Conservation (phyloP, 2,797 vertebrate genomes). For the Adelosebastes latens region DNA sequence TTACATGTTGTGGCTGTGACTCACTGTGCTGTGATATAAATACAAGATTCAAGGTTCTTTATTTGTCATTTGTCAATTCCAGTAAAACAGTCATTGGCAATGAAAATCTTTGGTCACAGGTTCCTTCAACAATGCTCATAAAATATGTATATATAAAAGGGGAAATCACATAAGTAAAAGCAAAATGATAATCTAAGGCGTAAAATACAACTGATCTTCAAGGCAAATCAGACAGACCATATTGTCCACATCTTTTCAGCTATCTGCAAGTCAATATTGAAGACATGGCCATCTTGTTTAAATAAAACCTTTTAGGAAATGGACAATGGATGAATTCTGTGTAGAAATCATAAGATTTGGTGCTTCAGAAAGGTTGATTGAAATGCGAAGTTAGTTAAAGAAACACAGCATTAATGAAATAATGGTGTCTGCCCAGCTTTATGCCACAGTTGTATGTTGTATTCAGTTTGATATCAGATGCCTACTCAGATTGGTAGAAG, state of each 20-base stretch:
- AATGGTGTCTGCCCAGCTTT: background rate
- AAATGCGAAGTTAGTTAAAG: background rate
- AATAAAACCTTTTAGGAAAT: background rate
- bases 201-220: background rate
- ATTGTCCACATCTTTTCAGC: background rate
- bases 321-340: background rate
- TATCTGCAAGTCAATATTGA: background rate
- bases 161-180: too few species aligned
- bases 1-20: background rate
- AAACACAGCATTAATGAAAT: background rate
- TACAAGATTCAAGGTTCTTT: too few species aligned
- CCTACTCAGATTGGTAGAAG: background rate
- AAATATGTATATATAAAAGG: too few species aligned
- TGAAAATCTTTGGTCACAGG: too few species aligned
- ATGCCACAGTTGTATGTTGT: background rate
- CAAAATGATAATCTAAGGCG: too few species aligned
- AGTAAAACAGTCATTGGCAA: too few species aligned
- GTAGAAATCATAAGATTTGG: background rate
- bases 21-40: background rate
- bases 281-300: background rate
- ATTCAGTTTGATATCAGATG: background rate
- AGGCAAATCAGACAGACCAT: background rate
- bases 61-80: too few species aligned
- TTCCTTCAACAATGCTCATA: too few species aligned
- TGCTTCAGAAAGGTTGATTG: background rate